phyloP scores from a whole-genome alignment of 2,888 invertebrate genomes.

The Autographa gamma region DNA sequence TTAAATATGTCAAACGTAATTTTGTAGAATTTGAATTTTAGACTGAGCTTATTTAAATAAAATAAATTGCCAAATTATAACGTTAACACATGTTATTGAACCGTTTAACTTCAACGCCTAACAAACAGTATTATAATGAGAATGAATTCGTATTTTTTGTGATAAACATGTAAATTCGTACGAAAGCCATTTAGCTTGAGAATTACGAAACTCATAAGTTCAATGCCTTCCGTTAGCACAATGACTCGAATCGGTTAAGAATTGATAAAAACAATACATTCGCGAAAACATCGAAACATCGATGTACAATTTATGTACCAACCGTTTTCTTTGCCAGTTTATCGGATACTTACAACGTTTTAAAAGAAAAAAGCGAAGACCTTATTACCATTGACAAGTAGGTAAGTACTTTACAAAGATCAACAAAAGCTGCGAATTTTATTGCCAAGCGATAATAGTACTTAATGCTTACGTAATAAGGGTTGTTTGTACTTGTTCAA shows the following conservation, averaged over 20 bases:
- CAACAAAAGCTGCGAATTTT: slow-evolving; percentile 23
- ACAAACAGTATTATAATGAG: slow-evolving; percentile 32
- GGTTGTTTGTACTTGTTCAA: slow-evolving; percentile 23
- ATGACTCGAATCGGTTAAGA: slow-evolving; percentile 46
- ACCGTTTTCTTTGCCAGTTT: slow-evolving; percentile 42
- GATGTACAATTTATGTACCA: slow-evolving; percentile 24
- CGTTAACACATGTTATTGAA: slow-evolving; percentile 42
- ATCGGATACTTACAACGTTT: slow-evolving; percentile 50
- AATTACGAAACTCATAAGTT: slow-evolving; percentile 48
- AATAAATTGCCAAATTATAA: slow-evolving; percentile 22
- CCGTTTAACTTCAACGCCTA: slow-evolving; percentile 42
- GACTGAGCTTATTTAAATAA: slow-evolving; percentile 4
- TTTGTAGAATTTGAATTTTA: neutral
- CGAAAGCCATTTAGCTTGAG: slow-evolving; percentile 40
- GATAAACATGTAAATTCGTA: slow-evolving; percentile 54
- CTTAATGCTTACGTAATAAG: slow-evolving; percentile 44
- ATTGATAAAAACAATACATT: slow-evolving; percentile 53
- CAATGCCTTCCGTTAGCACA: slow-evolving; percentile 59
- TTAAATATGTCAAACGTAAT: too few species aligned
- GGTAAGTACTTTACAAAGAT: slow-evolving; percentile 57
- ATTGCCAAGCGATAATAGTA: slow-evolving; percentile 30
- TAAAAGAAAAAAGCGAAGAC: slow-evolving; percentile 49
- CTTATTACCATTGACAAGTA: slow-evolving; percentile 65
- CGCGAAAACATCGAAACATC: slow-evolving; percentile 30
- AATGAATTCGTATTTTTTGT: slow-evolving; percentile 26